phyloP scores from a whole-genome alignment of 2,888 invertebrate species.

The Ganaspis brasiliensis region DNA sequence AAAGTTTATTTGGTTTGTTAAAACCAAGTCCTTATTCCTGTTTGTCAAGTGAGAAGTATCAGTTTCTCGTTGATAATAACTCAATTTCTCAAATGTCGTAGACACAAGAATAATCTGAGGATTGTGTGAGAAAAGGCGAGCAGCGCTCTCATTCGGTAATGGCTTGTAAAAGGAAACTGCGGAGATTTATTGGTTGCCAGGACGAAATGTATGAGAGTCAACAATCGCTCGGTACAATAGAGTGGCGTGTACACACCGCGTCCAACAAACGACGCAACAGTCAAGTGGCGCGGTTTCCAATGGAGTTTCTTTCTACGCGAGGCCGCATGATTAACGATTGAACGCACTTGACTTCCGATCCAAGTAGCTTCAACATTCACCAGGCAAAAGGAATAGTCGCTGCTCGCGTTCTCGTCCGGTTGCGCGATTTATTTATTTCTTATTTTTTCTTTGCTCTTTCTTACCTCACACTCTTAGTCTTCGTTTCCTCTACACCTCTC shows the following conservation, averaged over 20 bases:
- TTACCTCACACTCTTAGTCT: conserved; percentile 53
- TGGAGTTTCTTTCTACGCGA: conserved; percentile 72
- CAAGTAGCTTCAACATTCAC: conserved; percentile 70
- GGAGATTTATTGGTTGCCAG: conserved; percentile 76
- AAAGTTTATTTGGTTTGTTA: too few relatives aligned
- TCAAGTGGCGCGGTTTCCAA: conserved; percentile 69
- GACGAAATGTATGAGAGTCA: conserved; percentile 72
- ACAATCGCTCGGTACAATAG: conserved; percentile 70
- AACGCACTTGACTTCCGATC: conserved; percentile 80
- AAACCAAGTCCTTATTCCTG: too few relatives aligned
- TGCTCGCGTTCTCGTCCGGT: conserved; percentile 59
- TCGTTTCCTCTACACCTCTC: conserved; percentile 54
- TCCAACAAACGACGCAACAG: conserved; percentile 67
- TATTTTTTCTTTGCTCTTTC: conserved; percentile 54
- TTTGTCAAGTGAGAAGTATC: too few relatives aligned
- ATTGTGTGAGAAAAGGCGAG: conserved; percentile 47
- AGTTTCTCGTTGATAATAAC: too few relatives aligned
- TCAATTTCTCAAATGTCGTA: too few relatives aligned
- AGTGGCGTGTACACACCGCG: conserved; percentile 60
- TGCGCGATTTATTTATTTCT: conserved; percentile 67
- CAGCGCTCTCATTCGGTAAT: conserved; percentile 73
- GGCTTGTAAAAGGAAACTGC: conserved; percentile 76
- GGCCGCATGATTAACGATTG: conserved; percentile 78
- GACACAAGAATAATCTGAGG: too few relatives aligned
- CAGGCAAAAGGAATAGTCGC: conserved; percentile 51